These are phyloP conservation scores for Sialis lutaria DNA, from an alignment of 2,888 invertebrate genomes.

Conservation along the genomic window DNA sequence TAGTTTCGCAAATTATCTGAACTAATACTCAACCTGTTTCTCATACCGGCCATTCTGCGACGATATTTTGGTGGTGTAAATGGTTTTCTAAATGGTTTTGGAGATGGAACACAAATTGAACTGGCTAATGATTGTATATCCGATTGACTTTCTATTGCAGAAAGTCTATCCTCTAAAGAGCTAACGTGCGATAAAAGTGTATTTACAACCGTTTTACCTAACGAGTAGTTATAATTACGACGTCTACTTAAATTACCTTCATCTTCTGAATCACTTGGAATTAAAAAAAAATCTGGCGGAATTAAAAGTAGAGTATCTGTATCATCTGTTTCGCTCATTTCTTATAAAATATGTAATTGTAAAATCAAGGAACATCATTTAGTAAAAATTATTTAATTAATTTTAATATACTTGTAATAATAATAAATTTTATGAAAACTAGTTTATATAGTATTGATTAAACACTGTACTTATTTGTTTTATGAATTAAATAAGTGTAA, in stretches of 20 bases:
- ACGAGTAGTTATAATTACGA: constrained; percentile 16
- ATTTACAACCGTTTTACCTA: constrained; percentile 32
- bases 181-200: constrained; percentile 44
- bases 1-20: constrained; percentile 1
- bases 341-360: background rate
- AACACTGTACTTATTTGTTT: too few relatives aligned
- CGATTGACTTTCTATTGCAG: constrained; percentile 27
- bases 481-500: too few relatives aligned
- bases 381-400: too few relatives aligned
- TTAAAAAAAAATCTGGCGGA: constrained; percentile 56
- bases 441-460: too few relatives aligned
- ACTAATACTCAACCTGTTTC: background rate
- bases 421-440: too few relatives aligned
- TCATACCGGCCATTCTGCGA: background rate
- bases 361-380: too few relatives aligned
- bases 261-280: constrained; percentile 41
- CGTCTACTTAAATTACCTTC: background rate
- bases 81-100: background rate
- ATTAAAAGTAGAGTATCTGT: constrained; percentile 65
- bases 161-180: constrained; percentile 31
- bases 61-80: background rate
- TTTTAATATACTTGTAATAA: too few relatives aligned
- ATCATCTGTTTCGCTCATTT: constrained; percentile 60
- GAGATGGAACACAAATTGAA: background rate
- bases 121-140: constrained; percentile 8